phyloP scores from a whole-genome alignment of 2,113 vertebrate species.

The Calyptommatus sinebrachiatus region DNA sequence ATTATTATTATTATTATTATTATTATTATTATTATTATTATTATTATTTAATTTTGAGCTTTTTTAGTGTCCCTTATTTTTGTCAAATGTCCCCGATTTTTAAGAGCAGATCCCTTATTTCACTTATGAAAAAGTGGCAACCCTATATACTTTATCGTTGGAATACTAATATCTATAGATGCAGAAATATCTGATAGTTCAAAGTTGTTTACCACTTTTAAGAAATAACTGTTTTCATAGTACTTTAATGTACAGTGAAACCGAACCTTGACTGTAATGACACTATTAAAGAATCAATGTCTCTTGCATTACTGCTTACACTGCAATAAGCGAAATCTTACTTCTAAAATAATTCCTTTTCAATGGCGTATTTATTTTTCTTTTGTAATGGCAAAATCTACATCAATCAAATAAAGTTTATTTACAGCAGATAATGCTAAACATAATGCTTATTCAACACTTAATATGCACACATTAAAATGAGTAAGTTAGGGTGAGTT shows the following conservation, averaged over 20 bases:
- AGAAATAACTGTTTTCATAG: background rate
- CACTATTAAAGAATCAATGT: background rate
- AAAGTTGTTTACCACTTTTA: background rate
- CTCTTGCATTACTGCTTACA: background rate
- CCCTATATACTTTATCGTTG: background rate
- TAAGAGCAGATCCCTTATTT: too few species aligned
- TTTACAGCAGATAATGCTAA: background rate
- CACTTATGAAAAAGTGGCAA: too few species aligned
- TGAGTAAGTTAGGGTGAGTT: too few species aligned
- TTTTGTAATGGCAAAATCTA: background rate
- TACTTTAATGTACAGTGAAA: background rate
- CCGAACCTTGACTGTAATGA: background rate
- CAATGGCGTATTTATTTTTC: background rate
- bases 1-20: too few species aligned
- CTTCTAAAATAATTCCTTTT: background rate
- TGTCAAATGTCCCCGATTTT: too few species aligned
- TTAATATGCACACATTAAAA: background rate
- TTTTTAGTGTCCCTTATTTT: too few species aligned
- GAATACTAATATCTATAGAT: background rate
- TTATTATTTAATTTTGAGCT: too few species aligned
- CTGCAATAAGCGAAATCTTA: background rate
- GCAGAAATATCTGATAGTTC: background rate
- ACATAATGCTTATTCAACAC: background rate
- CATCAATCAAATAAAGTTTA: background rate
- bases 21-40: too few species aligned